A percentile compares a stretch with the other conserved stretches of the same genome.
phyloP scores from a whole-genome alignment of 2,797 vertebrate genomes.

The Gephyroberyx darwinii region DNA sequence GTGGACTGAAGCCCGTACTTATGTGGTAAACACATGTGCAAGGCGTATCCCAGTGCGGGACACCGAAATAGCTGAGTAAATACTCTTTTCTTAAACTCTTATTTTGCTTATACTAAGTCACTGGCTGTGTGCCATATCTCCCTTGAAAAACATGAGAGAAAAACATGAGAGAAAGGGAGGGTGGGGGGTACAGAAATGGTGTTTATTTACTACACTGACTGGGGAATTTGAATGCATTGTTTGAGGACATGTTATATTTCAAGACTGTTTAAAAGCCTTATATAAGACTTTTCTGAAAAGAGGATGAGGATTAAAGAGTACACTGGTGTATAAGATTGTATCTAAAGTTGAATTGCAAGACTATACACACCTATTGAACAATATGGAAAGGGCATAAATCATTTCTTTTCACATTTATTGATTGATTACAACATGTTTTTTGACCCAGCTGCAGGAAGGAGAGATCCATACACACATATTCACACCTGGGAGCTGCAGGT shows the following conservation, averaged over 20 bases:
- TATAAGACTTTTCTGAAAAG: no score
- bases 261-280: no score
- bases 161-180: no score
- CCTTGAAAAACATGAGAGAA: constrained; percentile 25
- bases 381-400: no score
- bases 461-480: not conserved
- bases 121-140: not conserved
- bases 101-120: constrained; percentile 28
- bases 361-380: no score
- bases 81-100: constrained; percentile 10
- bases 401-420: no score
- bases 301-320: no score
- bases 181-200: not conserved
- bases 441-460: no score
- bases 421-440: no score
- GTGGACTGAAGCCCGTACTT: constrained; percentile 44
- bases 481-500: not conserved
- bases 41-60: constrained; percentile 49
- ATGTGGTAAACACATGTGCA: constrained; percentile 48
- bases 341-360: no score
- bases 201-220: not conserved
- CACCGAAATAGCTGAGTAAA: constrained; percentile 59
- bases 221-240: not conserved
- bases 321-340: no score
- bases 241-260: not conserved